phyloP scores from a whole-genome alignment of 2,113 vertebrate species.

The Collichthys lucidus region DNA sequence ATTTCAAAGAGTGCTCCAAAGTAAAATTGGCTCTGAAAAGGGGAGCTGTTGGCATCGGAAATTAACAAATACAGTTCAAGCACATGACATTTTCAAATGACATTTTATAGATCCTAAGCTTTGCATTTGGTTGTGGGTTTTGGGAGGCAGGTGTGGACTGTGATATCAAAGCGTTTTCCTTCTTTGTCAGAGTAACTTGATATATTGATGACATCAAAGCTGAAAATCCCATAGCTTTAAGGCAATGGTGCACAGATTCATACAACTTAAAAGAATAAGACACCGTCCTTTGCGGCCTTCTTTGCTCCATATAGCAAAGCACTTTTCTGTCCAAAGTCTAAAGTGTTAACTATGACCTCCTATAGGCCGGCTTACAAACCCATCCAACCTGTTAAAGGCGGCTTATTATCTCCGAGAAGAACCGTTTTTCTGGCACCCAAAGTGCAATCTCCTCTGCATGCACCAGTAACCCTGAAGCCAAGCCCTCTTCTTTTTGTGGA shows the following conservation, averaged over 20 bases:
- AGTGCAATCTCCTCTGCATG: slow-evolving; percentile 43
- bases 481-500: slow-evolving; percentile 43
- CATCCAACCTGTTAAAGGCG: slow-evolving; percentile 37
- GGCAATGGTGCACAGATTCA: slow-evolving; percentile 27
- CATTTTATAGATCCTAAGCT: slow-evolving; percentile 60
- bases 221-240: slow-evolving; percentile 37
- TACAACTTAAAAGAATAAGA: slow-evolving; percentile 21
- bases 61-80: slow-evolving; percentile 70
- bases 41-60: slow-evolving; percentile 58
- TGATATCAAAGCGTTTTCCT: slow-evolving; percentile 40
- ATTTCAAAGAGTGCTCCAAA: slow-evolving; percentile 64
- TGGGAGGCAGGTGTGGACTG: slow-evolving; percentile 34
- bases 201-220: slow-evolving; percentile 51
- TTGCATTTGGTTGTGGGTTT: slow-evolving; percentile 19
- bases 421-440: slow-evolving; percentile 38
- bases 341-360: slow-evolving; percentile 22
- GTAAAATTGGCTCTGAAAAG: slow-evolving; percentile 62
- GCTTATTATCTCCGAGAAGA: slow-evolving; percentile 32
- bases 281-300: slow-evolving; percentile 5
- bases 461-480: slow-evolving; percentile 45
- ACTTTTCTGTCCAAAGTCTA: neutral
- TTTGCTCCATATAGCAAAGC: slow-evolving; percentile 6
- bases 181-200: slow-evolving; percentile 27
- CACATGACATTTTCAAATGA: slow-evolving; percentile 72
- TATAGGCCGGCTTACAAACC: slow-evolving; percentile 26